Evolutionary conservation across 1,140 invertebrate species (phyloP).

Genomic region (Caenorhabditis tropicalis): DNA sequence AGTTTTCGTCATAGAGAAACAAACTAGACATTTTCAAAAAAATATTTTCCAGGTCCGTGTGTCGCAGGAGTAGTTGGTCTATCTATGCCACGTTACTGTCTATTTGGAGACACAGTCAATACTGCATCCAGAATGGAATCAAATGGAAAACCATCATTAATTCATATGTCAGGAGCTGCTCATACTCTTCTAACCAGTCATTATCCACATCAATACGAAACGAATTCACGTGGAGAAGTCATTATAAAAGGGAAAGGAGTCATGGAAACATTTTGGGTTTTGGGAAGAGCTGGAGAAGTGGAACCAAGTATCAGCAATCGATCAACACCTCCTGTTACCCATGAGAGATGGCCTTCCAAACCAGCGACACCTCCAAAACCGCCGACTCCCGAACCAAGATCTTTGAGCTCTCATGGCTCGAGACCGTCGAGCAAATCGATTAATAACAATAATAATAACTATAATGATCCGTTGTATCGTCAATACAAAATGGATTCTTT

Average conservation of each 20-base stretch:
- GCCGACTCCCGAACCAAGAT: not conserved
- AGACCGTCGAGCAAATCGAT: not conserved
- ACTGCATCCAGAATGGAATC: slow-evolving; percentile 92
- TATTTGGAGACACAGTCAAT: slow-evolving; percentile 89
- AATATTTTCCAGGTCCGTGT: slow-evolving; percentile 72
- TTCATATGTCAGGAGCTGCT: slow-evolving; percentile 64
- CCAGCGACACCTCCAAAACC: not conserved
- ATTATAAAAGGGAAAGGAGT: slow-evolving; percentile 66
- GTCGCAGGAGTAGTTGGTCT: slow-evolving; percentile 74
- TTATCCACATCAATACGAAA: slow-evolving; percentile 64
- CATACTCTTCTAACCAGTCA: slow-evolving; percentile 59
- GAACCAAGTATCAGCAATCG: not conserved
- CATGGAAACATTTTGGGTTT: slow-evolving; percentile 64
- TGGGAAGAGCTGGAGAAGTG: slow-evolving; percentile 18
- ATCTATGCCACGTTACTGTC: slow-evolving; percentile 73
- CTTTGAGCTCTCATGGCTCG: not conserved
- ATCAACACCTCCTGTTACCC: not conserved
- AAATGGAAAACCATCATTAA: slow-evolving; percentile 78
- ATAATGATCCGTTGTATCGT: not conserved
- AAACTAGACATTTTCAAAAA: not conserved
- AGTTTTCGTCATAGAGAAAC: not conserved
- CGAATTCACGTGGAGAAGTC: slow-evolving; percentile 66
- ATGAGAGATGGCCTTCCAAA: not conserved
- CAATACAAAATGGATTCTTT: slow-evolving; percentile 22
- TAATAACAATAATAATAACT: not conserved